Conservation (phyloP, 2,888 invertebrate genomes). For the Sylvicola cinctus region DNA sequence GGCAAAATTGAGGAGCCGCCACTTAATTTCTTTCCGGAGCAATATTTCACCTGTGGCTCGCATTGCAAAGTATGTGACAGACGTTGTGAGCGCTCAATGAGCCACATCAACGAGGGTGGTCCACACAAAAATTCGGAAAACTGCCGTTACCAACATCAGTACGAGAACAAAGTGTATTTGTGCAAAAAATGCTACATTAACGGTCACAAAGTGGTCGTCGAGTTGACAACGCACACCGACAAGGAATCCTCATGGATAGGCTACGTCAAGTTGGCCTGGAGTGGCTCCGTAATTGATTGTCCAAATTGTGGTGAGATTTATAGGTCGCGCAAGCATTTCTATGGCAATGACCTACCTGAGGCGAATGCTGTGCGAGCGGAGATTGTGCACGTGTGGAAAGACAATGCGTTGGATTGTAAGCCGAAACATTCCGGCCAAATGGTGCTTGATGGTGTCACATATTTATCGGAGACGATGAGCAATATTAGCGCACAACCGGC, state of each 20-base stretch:
- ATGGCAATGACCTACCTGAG: constrained; percentile 54
- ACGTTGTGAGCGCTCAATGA: constrained; percentile 43
- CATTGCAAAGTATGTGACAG: constrained; percentile 47
- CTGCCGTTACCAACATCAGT: constrained; percentile 47
- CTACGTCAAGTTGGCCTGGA: constrained; percentile 54
- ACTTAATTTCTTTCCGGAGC: constrained; percentile 48
- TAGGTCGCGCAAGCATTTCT: constrained; percentile 60
- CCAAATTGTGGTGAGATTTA: constrained; percentile 34
- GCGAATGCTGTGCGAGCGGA: constrained; percentile 42
- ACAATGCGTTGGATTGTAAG: constrained; percentile 27
- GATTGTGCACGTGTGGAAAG: constrained; percentile 48
- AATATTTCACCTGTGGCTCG: constrained; percentile 56
- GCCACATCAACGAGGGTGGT: constrained; percentile 38
- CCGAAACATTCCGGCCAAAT: constrained; percentile 34
- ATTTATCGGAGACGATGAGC: constrained; percentile 37
- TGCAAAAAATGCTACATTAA: constrained; percentile 40
- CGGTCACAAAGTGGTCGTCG: constrained; percentile 27
- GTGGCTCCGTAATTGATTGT: constrained; percentile 59
- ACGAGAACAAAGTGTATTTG: constrained; percentile 43
- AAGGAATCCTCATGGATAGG: constrained; percentile 38
- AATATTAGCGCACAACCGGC: constrained; percentile 51
- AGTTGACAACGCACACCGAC: constrained; percentile 14
- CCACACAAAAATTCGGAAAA: constrained; percentile 30
- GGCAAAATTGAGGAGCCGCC: constrained; percentile 39
- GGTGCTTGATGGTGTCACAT: constrained; percentile 40